Base-by-base conservation (phyloP, 2,113 vertebrate species). In the Lonchura striata region DNA sequence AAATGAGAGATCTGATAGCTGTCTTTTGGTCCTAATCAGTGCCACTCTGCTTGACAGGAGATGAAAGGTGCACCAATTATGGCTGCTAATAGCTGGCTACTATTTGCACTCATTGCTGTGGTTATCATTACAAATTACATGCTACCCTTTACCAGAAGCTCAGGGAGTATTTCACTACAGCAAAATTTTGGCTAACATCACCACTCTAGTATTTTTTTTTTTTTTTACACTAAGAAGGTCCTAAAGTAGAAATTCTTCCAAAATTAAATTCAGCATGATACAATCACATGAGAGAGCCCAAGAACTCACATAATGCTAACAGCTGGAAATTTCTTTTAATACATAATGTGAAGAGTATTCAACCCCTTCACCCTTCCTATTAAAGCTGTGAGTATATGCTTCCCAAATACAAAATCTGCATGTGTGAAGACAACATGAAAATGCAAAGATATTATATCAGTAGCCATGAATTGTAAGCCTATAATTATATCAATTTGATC, bases 31-130 rank as follows among this genome's bases (percentile, higher is more conserved):
- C 97, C 97, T 98, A 97, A 97, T 98, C 97, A 88, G 35, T 94
- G 74, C 97, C 94, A 97, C 95, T 97, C 96, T 98, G 96, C 97
- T 98, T 98, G 98, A 98, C 98, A 98, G 98, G 97, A 99, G 99
- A 99, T 99, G 98, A 99, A 99, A 99, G 98, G 96, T 97, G 97
- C 88, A 86, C 98, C 98, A 98, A 97, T 99, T 98, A 98, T 97
- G 96, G 97, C 96, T 97, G 98, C 98, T 98, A 98, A 98, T 97
- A 98, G 97, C 98, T 97, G 97, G 94, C 95, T 93, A 27, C 72
- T 64, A 75, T 84, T 94, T 69, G 84, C 95, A 80, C 86, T 95
- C 96, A 96, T 98, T 98, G 98, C 79, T 82, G 72, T 72, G 95
- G 95, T 96, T 97, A 97, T 97, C 96, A 95, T 66, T 65, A 83